phyloP scores from a whole-genome alignment of 2,113 vertebrate species.

The Gnathonemus echidnorhynchus region DNA sequence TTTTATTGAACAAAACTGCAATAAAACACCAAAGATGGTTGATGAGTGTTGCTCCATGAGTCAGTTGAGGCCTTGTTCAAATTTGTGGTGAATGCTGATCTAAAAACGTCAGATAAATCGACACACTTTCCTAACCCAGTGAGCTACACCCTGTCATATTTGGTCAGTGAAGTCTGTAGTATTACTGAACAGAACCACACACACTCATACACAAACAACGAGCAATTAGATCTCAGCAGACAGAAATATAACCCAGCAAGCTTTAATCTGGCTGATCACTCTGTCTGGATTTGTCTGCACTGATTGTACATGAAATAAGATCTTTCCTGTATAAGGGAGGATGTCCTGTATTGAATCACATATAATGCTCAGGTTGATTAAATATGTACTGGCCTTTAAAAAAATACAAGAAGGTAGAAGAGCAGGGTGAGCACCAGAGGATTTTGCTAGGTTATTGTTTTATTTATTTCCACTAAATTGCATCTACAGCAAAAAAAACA shows the following conservation, averaged over 20 bases:
- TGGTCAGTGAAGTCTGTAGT: background rate
- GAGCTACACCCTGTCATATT: background rate
- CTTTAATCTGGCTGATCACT: background rate
- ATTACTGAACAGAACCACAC: background rate
- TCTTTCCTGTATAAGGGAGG: constrained; percentile 11
- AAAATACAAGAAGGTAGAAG: background rate
- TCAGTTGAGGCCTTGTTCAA: background rate
- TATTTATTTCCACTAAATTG: background rate
- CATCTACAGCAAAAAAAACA: background rate
- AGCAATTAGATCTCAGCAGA: background rate
- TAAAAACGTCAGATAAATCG: background rate
- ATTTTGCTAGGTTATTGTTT: background rate
- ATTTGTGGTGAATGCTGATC: background rate
- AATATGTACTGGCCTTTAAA: constrained; percentile 1
- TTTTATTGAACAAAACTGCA: background rate
- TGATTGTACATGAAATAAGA: constrained; percentile 5
- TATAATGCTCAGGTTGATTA: constrained; percentile 11
- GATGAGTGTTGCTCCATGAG: background rate
- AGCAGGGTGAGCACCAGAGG: background rate
- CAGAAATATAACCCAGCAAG: background rate
- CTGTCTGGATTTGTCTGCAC: background rate
- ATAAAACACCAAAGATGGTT: background rate
- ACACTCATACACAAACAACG: background rate
- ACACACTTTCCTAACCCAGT: background rate
- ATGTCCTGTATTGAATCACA: background rate